Evolutionary conservation across 2,888 invertebrate genomes (phyloP), one percentile per base, ranked within the genome.

Genomic region (Parnassius apollo): DNA sequence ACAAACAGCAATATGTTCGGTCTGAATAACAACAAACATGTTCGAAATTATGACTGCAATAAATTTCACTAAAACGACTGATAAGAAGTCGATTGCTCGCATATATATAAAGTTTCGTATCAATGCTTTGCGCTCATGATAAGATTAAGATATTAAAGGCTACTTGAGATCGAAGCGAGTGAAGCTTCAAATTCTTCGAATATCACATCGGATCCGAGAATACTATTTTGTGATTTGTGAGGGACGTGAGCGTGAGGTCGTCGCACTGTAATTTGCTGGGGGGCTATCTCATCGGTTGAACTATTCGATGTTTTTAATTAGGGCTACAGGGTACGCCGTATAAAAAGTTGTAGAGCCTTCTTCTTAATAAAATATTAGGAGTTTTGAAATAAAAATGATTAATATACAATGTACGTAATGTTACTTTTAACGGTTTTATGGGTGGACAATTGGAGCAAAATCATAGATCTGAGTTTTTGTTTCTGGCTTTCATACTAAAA

Each of bases 201-300:
- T 66, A 67, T 67, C 74, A 67, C 72, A 66, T 46, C 70, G 73
- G 69, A 71, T 67, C 68, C 68, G 68, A 68, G 68, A 67, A 56
- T 50, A 59, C 48, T 50, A 46, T 56, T 69, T 58, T 69, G 69
- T 62, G 66, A 65, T 35, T 44, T 11, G 44, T 44, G 44, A 44
- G 13, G 18, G n/a, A 13, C 11, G 68, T 60, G 65, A 62, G 35
- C 62, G 59, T 62, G 71, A 69, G 87, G 84, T 86, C 86, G 82
- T 80, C 80, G 86, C 71, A 78, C 86, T 68, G 71, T 71, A 67
- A 78, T 81, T 75, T 66, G 75, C 75, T 73, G 75, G 78, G 78
- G 81, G 82, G 77, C 59, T 50, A 55, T 51, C 55, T 59, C 59
- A 51, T 63, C 55, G 63, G 46, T 18, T 35, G n/a, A 56, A 59